Evolutionary conservation across 2,888 invertebrate genomes (phyloP).

Genomic region (Lasioglossum lativentre): DNA sequence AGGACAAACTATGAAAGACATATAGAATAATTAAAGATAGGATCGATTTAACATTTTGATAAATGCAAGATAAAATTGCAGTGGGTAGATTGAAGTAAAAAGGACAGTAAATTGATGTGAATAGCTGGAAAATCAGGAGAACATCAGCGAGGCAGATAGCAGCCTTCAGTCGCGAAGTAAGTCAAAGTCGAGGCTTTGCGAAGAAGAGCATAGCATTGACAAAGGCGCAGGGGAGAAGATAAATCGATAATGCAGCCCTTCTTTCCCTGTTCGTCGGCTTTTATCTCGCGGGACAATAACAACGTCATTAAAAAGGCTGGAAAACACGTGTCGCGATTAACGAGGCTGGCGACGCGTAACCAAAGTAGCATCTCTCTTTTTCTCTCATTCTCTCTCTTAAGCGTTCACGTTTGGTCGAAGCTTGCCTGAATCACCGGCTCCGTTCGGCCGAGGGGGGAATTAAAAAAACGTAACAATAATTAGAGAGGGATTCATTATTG

Average conservation of each 20-base stretch:
- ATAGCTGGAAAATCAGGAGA: background rate
- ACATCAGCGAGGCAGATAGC: background rate
- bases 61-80: background rate
- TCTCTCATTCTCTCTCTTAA: background rate
- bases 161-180: background rate
- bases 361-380: background rate
- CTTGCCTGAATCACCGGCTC: background rate
- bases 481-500: conserved; percentile 12
- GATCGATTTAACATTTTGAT: no score
- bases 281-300: conserved; percentile 43
- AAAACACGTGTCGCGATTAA: conserved; percentile 48
- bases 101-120: background rate
- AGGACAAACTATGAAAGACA: background rate
- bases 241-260: conserved; percentile 45
- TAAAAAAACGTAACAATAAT: background rate
- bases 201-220: conserved; percentile 6
- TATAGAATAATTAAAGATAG: background rate
- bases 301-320: conserved; percentile 32
- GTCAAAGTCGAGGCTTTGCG: conserved; percentile 43
- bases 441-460: background rate
- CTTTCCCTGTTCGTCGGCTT: conserved; percentile 22
- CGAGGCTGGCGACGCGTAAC: background rate
- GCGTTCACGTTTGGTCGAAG: background rate
- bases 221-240: conserved; percentile 26
- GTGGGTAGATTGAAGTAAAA: background rate